These are phyloP conservation scores for Allolobophora icterica DNA, from an alignment of 2,888 invertebrate species.

Conservation along the genomic window DNA sequence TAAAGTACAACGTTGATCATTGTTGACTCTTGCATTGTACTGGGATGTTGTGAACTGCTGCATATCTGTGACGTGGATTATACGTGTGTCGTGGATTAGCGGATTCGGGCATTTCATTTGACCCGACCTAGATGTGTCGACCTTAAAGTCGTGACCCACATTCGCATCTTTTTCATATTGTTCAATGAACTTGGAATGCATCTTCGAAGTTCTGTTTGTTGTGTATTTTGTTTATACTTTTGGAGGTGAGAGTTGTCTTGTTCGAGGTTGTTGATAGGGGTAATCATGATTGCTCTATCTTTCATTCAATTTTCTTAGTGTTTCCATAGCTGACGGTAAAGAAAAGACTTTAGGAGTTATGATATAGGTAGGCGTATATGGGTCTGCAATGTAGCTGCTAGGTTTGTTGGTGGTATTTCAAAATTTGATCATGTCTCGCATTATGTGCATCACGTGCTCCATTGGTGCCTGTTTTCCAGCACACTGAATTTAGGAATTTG, in stretches of 20 bases:
- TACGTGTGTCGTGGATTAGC: background rate
- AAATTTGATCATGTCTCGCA: too few species aligned
- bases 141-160: background rate
- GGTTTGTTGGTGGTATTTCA: too few species aligned
- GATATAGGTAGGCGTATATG: too few species aligned
- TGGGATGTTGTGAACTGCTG: background rate
- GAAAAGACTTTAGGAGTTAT: too few species aligned
- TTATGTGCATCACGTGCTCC: too few species aligned
- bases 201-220: conserved; percentile 41
- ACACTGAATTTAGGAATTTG: too few species aligned
- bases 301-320: too few species aligned
- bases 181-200: conserved; percentile 4
- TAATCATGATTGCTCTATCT: too few species aligned
- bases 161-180: background rate
- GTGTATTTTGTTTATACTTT: conserved; percentile 37
- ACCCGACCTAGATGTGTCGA: background rate
- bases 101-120: background rate
- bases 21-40: background rate
- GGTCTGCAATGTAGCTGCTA: too few species aligned
- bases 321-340: too few species aligned
- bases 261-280: too few species aligned
- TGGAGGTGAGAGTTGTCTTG: background rate
- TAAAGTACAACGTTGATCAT: background rate
- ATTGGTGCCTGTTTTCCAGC: too few species aligned
- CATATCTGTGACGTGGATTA: background rate